Base-by-base conservation (phyloP, 2,888 invertebrate genomes). In the Euphydryas editha region DNA sequence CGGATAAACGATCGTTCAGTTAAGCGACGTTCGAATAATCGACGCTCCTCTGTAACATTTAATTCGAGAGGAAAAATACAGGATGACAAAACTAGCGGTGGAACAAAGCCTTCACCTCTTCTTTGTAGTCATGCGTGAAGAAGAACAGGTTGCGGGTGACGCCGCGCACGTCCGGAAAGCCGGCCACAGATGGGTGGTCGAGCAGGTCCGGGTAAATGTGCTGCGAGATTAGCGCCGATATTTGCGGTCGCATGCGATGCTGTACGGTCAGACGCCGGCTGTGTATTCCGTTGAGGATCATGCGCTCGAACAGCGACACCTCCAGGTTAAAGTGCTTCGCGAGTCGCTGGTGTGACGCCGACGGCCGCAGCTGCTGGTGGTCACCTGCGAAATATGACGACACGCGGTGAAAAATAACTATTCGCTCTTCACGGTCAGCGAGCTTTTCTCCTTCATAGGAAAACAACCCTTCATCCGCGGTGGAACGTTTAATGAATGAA, bases 301-400 rank as follows among this genome's bases (percentile, higher is more conserved):
- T 94, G 46, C 97, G 93, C 83, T 98, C 97, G 85, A 97, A 97
- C 59, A 98, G 87, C 0, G 97, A 97, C 39, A 97, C 92, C 71
- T 97, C 96, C 63, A 97, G 88, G 62, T 95, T 92, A 81, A 92
- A 96, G 59, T 94, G 83, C 70, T 87, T 93, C 10, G 95, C 95
- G 67, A 97, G 86, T 56, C 93, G 89, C 81, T 95, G 95, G 63
- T 95, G 95, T 1, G 96, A 94, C 4, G 95, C 94, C 54, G 94
- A 95, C 0, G 97, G 97, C 59, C 95, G 93, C 63, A 98, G 87
- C 81, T 98, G 98, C 78, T 96, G 94, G 82, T 98, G 97, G 81
- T 98, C 97, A 24, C 95, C 95, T 94, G n/a, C n/a, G 80, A 0
- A 8, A n/a, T n/a, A n/a, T n/a, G n/a, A n/a, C n/a, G n/a, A n/a